Base-by-base conservation (phyloP, 2,797 vertebrate species). In the Myoxocephalus aenaeus region DNA sequence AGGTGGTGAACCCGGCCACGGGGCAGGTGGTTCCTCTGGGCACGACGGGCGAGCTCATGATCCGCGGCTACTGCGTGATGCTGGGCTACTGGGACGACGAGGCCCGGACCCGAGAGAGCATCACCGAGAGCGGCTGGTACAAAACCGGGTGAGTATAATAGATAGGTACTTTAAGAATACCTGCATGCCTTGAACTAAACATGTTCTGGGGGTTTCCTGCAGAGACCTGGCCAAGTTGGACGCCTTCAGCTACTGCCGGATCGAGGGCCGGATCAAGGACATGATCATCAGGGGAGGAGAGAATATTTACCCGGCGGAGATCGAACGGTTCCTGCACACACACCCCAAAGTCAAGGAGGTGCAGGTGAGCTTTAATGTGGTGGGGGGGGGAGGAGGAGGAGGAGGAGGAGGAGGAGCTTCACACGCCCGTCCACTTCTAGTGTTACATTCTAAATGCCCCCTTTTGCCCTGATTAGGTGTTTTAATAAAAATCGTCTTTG, bases 251-350 rank as follows among this genome's bases (percentile, higher is more conserved):
- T 99, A 98, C 94, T 96, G 96, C 77, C 95, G 10, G 57, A 97
- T 99, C 3, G 91, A 97, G 17, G 98, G 98, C 40, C 93, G 98
- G 20, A 97, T 96, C 3, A 99, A 97, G 83, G 98, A 99, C 86
- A 90, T 99, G 96, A 95, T 99, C 89, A 99, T 99, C 90, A 95
- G 98, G 27, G 98, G 98, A 10, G 98, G 98, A 18, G 98, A 99
- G 90, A 99, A 99, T 86, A 85, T 99, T 86, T 99, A 99, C 79
- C 98, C 98, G 0, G 96, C 95, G 0, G 98, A 99, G 87, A 89
- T 99, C 0, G 98, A 99, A 86, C 94, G 97, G 87, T 96, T 98
- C 84, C 94, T 99, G 32, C 96, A 98, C 93, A 97, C 92, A 0
- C 96, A 99, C 70, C 97, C 97, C 5, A 97, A 97, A 91, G 83